Percentiles rank a stretch among this genome's conserved stretches.
Conservation (phyloP, 2,888 invertebrate species). For the Perizoma affinitatum region DNA sequence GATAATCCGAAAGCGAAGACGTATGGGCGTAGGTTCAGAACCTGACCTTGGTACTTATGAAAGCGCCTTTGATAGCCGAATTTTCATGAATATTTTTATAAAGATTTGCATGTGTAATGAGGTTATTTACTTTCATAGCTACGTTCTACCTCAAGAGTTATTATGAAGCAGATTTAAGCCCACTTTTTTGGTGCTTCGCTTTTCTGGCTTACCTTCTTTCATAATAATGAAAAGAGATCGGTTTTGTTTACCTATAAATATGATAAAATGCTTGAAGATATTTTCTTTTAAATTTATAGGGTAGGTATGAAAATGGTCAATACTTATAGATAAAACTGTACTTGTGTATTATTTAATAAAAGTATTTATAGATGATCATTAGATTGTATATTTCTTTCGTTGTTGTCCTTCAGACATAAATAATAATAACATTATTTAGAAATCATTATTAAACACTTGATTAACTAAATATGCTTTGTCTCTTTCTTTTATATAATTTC, state of each 20-base stretch:
- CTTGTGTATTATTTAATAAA: no score
- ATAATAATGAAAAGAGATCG: not conserved
- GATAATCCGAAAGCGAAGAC: conserved; percentile 5
- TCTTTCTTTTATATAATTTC: no score
- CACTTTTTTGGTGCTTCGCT: conserved; percentile 1
- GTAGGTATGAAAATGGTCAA: no score
- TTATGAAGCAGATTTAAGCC: conserved; percentile 10
- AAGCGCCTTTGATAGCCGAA: conserved; percentile 27
- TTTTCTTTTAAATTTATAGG: no score
- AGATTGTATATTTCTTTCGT: no score
- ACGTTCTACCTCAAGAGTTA: conserved; percentile 17
- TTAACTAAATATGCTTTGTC: no score
- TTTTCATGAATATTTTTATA: conserved; percentile 58
- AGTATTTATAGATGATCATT: no score
- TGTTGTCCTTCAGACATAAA: no score
- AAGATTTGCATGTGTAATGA: conserved; percentile 47
- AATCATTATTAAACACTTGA: no score
- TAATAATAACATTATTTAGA: no score
- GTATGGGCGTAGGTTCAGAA: conserved; percentile 13
- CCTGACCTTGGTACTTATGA: conserved; percentile 30
- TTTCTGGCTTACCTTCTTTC: not conserved
- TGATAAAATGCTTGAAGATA: no score
- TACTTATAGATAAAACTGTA: no score
- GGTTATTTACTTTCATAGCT: conserved; percentile 28
- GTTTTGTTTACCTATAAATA: not conserved